phyloP scores from a whole-genome alignment of 2,888 invertebrate genomes.

The Patella pellucida region DNA sequence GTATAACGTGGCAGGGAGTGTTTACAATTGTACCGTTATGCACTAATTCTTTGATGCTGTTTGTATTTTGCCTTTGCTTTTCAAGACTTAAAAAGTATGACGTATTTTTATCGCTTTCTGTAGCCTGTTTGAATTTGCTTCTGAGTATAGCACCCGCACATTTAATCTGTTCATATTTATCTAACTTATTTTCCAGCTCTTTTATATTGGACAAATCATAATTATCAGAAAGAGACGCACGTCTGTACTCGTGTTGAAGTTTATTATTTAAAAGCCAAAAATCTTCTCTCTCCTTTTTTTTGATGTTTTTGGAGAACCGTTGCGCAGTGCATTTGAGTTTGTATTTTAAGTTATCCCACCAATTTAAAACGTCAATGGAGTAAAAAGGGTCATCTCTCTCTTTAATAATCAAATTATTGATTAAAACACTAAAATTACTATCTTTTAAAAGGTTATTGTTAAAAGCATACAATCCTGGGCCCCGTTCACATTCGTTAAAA shows the following conservation, averaged over 20 bases:
- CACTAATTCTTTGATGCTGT: too few relatives aligned
- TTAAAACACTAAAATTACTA: slow-evolving; percentile 8
- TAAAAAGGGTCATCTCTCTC: neutral
- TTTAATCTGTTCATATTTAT: neutral
- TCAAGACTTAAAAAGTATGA: too few relatives aligned
- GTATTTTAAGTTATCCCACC: slow-evolving; percentile 31
- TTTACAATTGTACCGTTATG: too few relatives aligned
- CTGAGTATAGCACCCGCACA: neutral
- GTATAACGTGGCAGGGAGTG: too few relatives aligned
- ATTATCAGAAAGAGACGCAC: neutral
- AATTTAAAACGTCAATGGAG: slow-evolving; percentile 12
- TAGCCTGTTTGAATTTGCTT: neutral
- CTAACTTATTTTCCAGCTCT: neutral
- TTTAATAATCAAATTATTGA: slow-evolving; percentile 20
- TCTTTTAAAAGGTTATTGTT: slow-evolving; percentile 22
- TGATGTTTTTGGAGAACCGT: slow-evolving; percentile 7
- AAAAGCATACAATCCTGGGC: slow-evolving; percentile 21
- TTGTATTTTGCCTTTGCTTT: too few relatives aligned
- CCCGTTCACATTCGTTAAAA: slow-evolving; percentile 20
- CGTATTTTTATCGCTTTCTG: too few relatives aligned
- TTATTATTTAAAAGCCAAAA: slow-evolving; percentile 20
- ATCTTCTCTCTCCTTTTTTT: slow-evolving; percentile 8
- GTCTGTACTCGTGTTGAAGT: neutral
- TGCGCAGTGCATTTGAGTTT: slow-evolving; percentile 17
- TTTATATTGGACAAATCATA: neutral